Conservation (phyloP, 2,113 vertebrate genomes). For the Apistogramma diplotaenia region DNA sequence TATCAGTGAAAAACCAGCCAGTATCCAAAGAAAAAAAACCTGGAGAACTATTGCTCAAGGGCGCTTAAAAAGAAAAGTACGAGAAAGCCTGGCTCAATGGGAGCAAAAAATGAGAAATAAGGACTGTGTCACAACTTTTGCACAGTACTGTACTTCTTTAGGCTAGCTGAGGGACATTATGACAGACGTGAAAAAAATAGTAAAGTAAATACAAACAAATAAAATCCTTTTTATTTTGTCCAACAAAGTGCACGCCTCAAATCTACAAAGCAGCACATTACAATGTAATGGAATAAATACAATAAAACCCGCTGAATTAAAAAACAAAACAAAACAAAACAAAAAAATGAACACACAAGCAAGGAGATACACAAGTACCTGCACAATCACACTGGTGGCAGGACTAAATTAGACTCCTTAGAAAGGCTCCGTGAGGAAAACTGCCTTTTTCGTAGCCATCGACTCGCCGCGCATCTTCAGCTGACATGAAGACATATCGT, state of each 20-base stretch:
- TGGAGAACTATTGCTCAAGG: neutral
- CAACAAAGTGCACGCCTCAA: conserved; percentile 85
- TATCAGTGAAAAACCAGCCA: neutral
- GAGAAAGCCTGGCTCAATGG: neutral
- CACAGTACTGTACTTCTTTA: neutral
- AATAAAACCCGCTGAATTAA: conserved; percentile 79
- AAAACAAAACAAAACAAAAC: no score
- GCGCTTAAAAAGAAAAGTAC: neutral
- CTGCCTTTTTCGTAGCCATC: conserved; percentile 18
- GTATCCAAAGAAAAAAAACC: neutral
- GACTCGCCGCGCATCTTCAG: conserved; percentile 30
- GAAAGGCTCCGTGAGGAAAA: conserved; percentile 27
- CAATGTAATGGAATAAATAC: conserved; percentile 90
- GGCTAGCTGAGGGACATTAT: neutral
- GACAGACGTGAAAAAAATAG: neutral
- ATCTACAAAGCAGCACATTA: conserved; percentile 90
- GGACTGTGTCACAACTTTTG: neutral
- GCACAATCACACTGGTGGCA: conserved; percentile 75
- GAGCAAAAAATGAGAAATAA: neutral
- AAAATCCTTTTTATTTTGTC: conserved; percentile 81
- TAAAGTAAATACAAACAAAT: conserved; percentile 77
- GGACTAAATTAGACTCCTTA: conserved; percentile 51
- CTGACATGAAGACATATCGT: neutral
- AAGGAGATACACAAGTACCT: conserved; percentile 69
- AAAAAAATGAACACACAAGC: conserved; percentile 63